Conservation (phyloP, 2,888 invertebrate genomes). For the Fragum whitleyi region DNA sequence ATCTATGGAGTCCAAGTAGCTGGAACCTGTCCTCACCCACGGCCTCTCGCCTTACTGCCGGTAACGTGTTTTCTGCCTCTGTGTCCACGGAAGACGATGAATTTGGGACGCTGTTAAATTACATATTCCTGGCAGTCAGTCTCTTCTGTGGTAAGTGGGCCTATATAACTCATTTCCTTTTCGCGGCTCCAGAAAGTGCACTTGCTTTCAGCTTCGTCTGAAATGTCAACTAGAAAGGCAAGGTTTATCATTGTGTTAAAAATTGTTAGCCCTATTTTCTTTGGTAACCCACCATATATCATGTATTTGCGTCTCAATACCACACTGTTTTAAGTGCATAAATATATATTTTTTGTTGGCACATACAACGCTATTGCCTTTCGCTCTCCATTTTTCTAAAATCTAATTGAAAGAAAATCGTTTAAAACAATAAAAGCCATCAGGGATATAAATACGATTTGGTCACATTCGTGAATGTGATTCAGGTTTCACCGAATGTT, state of each 20-base stretch:
- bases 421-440: too few relatives aligned
- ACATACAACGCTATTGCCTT: too few relatives aligned
- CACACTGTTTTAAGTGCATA: too few relatives aligned
- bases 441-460: too few relatives aligned
- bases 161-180: neutral
- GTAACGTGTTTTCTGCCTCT: conserved; percentile 19
- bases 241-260: neutral
- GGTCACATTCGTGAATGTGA: too few relatives aligned
- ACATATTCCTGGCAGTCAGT: conserved; percentile 20
- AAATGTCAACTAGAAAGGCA: neutral
- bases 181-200: neutral
- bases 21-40: neutral
- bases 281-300: neutral
- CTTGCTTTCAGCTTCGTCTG: neutral
- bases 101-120: conserved; percentile 19
- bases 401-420: too few relatives aligned
- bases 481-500: too few relatives aligned
- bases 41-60: neutral
- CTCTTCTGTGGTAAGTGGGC: conserved; percentile 25
- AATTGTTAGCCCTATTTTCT: neutral
- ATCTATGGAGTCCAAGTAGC: neutral
- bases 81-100: conserved; percentile 22
- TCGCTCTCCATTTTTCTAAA: too few relatives aligned
- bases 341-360: too few relatives aligned
- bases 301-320: too few relatives aligned